Evolutionary conservation across 2,797 vertebrate species (phyloP), one percentile per base, ranked within the genome.

Genomic region (Pseudocheirus occidentalis): DNA sequence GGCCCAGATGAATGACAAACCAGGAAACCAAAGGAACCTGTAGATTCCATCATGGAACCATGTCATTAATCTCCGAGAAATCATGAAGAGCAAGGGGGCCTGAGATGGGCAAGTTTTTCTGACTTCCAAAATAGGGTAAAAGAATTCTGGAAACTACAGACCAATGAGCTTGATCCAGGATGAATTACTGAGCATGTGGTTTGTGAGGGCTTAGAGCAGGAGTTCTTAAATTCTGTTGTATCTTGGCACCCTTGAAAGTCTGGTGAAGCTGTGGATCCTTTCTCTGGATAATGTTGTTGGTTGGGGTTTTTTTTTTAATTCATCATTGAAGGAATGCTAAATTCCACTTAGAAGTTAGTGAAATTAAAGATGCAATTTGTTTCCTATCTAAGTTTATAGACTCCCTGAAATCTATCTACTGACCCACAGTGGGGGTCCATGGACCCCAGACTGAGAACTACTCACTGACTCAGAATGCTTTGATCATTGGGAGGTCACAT

Each of bases 121-220:
- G 59, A 54, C 24, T 91, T 91, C 40, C 52, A 57, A 40, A 14
- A 57, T 16, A 50, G 16, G 92, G 90, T 9, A 54, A 54, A 28
- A 6, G 14, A 1, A 90, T 73, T 40, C 14, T 4, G 12, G 7
- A 57, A 52, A 54, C 27, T 9, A 10, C 28, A 14, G 52, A 1
- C 54, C 56, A 21, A 91, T 28, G 5, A 54, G 50, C 9, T 40
- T 73, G 21, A 29, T 18, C 16, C 11, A 3, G 56, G 59, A 13
- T 5, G 40, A 50, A 0, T 54, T 16, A 0, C 13, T 46, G n/a
- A 58, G 1, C 4, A 0, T 89, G 53, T 90, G n/a, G 10, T 27
- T 53, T 52, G 4, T n/a, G 40, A 1, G 1, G 27, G 12, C 2
- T 31, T 28, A 21, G 46, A 50, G 12, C 55, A 55, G 27, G 55